These are phyloP conservation scores for Cylloceria caligata DNA, from an alignment of 2,888 invertebrate genomes.

Conservation along the genomic window DNA sequence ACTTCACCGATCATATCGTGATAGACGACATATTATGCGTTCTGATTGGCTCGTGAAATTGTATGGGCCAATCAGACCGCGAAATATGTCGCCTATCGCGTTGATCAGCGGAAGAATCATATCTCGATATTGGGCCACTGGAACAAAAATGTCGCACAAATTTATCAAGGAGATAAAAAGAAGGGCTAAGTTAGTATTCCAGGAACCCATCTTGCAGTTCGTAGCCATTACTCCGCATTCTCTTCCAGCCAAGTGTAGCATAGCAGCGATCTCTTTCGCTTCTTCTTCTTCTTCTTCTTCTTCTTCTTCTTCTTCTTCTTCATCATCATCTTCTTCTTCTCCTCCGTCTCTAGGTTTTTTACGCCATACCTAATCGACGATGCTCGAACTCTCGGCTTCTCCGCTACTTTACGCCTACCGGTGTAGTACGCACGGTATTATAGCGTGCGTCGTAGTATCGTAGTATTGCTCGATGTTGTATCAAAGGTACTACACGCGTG, in stretches of 20 bases:
- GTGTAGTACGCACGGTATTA: slow-evolving; percentile 16
- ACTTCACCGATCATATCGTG: no score
- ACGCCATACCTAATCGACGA: not conserved
- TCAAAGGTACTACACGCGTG: not conserved
- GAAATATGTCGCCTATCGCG: no score
- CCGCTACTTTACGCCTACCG: slow-evolving; percentile 2
- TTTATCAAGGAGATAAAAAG: no score
- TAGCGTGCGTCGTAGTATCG: slow-evolving; percentile 49
- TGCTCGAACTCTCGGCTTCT: not conserved
- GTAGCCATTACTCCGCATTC: not conserved
- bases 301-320: not conserved
- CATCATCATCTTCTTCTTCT: slow-evolving; percentile 7
- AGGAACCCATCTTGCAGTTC: not conserved
- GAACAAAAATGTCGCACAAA: no score
- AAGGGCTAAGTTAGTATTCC: no score
- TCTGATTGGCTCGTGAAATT: no score
- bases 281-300: slow-evolving; percentile 1
- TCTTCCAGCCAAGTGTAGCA: not conserved
- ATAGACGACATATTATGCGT: no score
- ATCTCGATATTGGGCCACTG: no score
- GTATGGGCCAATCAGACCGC: no score
- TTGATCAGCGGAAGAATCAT: no score
- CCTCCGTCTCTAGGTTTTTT: not conserved
- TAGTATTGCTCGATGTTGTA: slow-evolving; percentile 23
- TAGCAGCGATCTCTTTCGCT: slow-evolving; percentile 1